Conservation (phyloP, 2,888 invertebrate species). For the Brenthis ino region DNA sequence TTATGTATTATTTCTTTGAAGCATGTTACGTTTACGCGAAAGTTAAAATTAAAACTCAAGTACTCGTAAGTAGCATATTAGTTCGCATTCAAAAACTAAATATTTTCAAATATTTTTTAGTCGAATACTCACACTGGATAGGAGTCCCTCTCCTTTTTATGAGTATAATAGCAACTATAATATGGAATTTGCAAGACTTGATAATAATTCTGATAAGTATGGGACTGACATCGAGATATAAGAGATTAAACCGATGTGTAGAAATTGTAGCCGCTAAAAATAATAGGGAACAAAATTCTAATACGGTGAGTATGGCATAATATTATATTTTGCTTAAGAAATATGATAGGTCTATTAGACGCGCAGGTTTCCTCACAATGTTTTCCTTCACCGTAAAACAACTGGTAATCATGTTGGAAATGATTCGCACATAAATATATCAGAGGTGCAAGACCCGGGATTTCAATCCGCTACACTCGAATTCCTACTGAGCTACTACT, state of each 20-base stretch:
- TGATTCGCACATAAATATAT: too few relatives aligned
- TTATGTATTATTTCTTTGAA: too few relatives aligned
- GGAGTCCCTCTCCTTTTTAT: slow-evolving; percentile 70
- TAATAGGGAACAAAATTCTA: slow-evolving; percentile 40
- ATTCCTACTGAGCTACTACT: too few relatives aligned
- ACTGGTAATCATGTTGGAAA: too few relatives aligned
- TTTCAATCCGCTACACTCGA: too few relatives aligned
- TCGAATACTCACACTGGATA: slow-evolving; percentile 55
- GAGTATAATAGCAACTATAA: slow-evolving; percentile 80
- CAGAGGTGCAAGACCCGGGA: too few relatives aligned
- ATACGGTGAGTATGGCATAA: slow-evolving; percentile 40
- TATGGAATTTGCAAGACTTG: slow-evolving; percentile 87
- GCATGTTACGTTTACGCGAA: not conserved
- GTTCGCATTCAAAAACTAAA: not conserved
- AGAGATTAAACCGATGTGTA: slow-evolving; percentile 78
- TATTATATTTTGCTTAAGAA: too few relatives aligned
- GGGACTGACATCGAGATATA: slow-evolving; percentile 84
- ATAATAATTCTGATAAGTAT: slow-evolving; percentile 86
- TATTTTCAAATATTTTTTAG: slow-evolving; percentile 43
- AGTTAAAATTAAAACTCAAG: not conserved
- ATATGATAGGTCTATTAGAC: too few relatives aligned
- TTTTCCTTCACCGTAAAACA: too few relatives aligned
- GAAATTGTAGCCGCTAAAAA: slow-evolving; percentile 47
- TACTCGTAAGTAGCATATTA: too few relatives aligned
- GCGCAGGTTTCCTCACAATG: too few relatives aligned